Percentiles rank a stretch among this genome's conserved stretches.
Evolutionary conservation across 2,113 vertebrate species (phyloP).

Genomic region (Cyanoderma ruficeps): DNA sequence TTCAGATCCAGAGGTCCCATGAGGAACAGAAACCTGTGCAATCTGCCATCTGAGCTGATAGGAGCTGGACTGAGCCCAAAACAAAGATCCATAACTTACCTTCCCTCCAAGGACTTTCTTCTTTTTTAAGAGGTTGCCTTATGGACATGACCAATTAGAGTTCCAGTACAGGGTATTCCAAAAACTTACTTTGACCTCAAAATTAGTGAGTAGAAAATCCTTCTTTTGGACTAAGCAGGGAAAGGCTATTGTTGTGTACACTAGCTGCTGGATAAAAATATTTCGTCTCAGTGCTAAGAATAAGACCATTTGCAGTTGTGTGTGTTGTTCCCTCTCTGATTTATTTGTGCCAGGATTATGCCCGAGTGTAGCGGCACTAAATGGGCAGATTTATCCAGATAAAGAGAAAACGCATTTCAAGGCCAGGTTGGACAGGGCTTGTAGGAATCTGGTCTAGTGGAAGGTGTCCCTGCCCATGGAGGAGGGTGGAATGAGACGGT

Average conservation of each 20-base stretch:
- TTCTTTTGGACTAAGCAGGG: rapidly evolving
- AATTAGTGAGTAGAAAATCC: not conserved
- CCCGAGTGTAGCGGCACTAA: not conserved
- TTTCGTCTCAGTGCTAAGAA: not conserved
- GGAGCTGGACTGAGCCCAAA: not conserved
- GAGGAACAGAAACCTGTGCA: not conserved
- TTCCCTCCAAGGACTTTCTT: not conserved
- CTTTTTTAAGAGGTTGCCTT: not conserved
- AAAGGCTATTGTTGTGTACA: not conserved
- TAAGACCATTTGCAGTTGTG: not conserved
- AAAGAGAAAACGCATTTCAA: not conserved
- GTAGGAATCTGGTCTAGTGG: not conserved
- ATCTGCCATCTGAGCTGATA: not conserved
- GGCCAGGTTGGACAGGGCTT: not conserved
- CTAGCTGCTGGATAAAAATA: not conserved
- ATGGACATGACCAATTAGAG: not conserved
- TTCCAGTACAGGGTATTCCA: not conserved
- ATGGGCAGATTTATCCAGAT: not conserved
- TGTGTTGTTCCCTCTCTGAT: not conserved
- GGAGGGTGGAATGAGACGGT: not conserved
- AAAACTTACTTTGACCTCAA: not conserved
- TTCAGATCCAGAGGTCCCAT: not conserved
- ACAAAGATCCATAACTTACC: not conserved
- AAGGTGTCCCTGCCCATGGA: not conserved
- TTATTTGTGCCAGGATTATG: no score